A percentile compares a stretch with the other conserved stretches of the same genome.
phyloP scores from a whole-genome alignment of 1,140 invertebrate genomes.

The Nephila pilipes region DNA sequence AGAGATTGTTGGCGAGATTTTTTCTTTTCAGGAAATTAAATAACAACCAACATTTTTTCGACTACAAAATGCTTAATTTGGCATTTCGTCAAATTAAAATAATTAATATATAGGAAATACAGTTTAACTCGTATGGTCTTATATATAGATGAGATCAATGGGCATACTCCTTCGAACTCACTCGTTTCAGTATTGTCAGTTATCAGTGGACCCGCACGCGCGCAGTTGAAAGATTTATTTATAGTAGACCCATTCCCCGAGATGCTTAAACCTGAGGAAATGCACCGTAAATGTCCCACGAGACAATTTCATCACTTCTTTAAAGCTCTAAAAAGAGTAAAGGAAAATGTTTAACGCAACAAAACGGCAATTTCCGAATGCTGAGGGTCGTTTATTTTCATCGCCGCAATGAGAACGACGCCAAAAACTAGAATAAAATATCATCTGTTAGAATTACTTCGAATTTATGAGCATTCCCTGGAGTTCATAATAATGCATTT shows the following conservation, averaged over 20 bases:
- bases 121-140: no score
- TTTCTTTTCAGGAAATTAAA: no score
- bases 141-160: no score
- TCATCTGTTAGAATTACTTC: conserved; percentile 46
- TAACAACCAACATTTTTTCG: no score
- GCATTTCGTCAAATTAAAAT: no score
- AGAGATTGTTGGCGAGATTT: no score
- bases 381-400: conserved; percentile 64
- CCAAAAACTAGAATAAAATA: conserved; percentile 12
- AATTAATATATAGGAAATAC: no score
- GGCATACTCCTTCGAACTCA: not conserved
- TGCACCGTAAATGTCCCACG: conserved; percentile 58
- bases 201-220: conserved; percentile 56
- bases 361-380: conserved; percentile 63
- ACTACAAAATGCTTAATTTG: no score
- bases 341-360: conserved; percentile 68
- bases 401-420: not conserved
- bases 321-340: conserved; percentile 52
- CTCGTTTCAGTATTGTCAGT: conserved; percentile 18
- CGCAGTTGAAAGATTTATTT: conserved; percentile 64
- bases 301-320: conserved; percentile 64
- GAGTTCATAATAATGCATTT: not conserved
- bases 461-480: conserved; percentile 36
- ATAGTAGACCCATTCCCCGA: conserved; percentile 20
- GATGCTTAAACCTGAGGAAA: conserved; percentile 64